These are phyloP conservation scores for Puma concolor DNA, from an alignment of 2,113 vertebrate species.

Conservation along the genomic window DNA sequence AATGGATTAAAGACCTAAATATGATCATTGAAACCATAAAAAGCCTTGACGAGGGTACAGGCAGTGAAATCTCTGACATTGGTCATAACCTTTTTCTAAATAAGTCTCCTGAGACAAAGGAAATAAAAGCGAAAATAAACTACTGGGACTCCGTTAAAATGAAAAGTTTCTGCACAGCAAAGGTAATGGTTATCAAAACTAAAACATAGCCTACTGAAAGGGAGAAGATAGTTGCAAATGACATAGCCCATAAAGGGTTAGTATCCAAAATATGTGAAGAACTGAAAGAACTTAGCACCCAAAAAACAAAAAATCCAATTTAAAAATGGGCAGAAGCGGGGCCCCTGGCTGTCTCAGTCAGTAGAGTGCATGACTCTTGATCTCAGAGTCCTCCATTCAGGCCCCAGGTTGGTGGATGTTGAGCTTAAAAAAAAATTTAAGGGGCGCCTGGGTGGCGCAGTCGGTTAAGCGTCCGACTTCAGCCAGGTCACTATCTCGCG, in stretches of 20 bases:
- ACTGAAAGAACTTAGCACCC: not conserved
- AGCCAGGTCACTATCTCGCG: too few relatives aligned
- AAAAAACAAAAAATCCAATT: not conserved
- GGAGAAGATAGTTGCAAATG: not conserved
- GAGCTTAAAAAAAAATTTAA: not conserved
- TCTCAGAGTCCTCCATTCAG: not conserved
- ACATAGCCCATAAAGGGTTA: not conserved
- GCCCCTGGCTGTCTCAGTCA: not conserved
- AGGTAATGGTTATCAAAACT: not conserved
- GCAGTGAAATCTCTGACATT: not conserved
- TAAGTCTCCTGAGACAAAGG: not conserved
- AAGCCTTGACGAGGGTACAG: not conserved
- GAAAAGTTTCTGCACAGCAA: not conserved
- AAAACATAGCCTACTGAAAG: not conserved
- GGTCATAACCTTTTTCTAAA: not conserved
- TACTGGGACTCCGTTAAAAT: not conserved
- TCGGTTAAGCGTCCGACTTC: too few relatives aligned
- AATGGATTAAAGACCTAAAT: not conserved
- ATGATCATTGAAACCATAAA: not conserved
- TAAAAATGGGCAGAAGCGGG: not conserved
- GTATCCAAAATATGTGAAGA: not conserved
- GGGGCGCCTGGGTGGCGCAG: too few relatives aligned
- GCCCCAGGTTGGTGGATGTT: not conserved
- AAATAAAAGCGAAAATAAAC: not conserved
- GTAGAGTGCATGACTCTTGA: not conserved